Base-by-base conservation (phyloP, 2,113 vertebrate species). In the Neolamprologus ventralis region DNA sequence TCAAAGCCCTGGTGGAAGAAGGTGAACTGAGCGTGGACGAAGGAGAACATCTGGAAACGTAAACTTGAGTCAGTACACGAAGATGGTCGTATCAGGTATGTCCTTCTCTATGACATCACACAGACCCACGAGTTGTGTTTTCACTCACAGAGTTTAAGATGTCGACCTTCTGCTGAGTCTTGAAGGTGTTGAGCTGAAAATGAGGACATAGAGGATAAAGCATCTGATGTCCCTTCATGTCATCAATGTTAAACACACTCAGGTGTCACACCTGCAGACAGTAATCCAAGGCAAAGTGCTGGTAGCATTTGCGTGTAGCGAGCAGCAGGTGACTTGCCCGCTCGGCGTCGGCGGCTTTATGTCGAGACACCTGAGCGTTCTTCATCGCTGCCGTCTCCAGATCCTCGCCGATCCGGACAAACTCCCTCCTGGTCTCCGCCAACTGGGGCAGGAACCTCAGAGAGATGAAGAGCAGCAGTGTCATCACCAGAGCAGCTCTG, bases 1-100 rank as follows among this genome's bases (percentile, higher is more conserved):
- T 97, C 96, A 47, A 95, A 97, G 54, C 96, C 96, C 85, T 97
- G 96, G 79, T 97, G 96, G 87, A 96, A 97, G 93, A 97, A 97
- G 26, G 96, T 97, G 94, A 95, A 94, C 94, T 97, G 96, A 81
- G 96, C 96, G 16, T 97, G 96, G 84, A 96, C 95, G 82, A 95
- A 97, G n/a, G 96, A 97, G 80, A 97, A 96, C 28, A 96, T 91
- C 96, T 97, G 88, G 26, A 2, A 2, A 84, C 16, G 81, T 3
- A 47, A 17, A 51, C n/a, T 73, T 21, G 35, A 7, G 7, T 37
- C n/a, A 73, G 60, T 28, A 31, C 9, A n/a, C 1, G 1, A 28
- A 75, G 9, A 75, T 9, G 40, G 4, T 16, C 1, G 6, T 49
- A 75, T 75, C 16, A 42, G 35, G 65, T n/a, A 17, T 31, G 45